Evolutionary conservation across 2,888 invertebrate genomes (phyloP), one percentile per base, ranked within the genome.

Genomic region (Eudiplozoon nipponicum): DNA sequence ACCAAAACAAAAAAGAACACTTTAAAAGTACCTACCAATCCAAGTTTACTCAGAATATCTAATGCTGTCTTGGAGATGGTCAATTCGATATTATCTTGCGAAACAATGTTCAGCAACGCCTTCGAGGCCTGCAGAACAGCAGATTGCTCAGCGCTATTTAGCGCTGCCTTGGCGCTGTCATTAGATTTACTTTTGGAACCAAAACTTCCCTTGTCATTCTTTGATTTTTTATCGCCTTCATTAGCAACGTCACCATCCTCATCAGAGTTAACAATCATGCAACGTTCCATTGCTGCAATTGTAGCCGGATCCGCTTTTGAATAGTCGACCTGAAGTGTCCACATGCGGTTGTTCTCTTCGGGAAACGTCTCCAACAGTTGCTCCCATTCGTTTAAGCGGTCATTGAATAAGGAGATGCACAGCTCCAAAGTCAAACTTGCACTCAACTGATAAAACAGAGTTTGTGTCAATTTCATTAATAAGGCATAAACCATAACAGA

Each of bases 371-470:
- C 39, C 7, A 39, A 5, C 18, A 39, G 33, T 3, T 31, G 39
- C 33, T 39, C 39, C 39, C 39, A 39, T 3, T 22, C 19, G 22
- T 39, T 39, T n/a, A 39, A 34, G 18, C 21, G 28, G 15, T 39
- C 39, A 39, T 39, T 39, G 33, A 39, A 39, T 19, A 34, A 39
- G 21, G 33, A 34, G 21, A 39, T 22, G 11, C 33, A 28, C 5
- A 31, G 33, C 5, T 31, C 29, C 3, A 39, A 9, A 9, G 31
- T 19, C 5, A 39, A 2, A 11, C 31, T 21, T 11, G 34, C 17
- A 38, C 39, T 34, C 29, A 39, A 34, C 39, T 39, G 22, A 36
- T 19, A 5, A 5, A 19, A 13, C n/a, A 21, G 9, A 4, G n/a
- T 20, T 3, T 20, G 34, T 15, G 9, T 26, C 11, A 9, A 26